Evolutionary conservation across 1,140 invertebrate species (phyloP).

Genomic region (Periplaneta americana): DNA sequence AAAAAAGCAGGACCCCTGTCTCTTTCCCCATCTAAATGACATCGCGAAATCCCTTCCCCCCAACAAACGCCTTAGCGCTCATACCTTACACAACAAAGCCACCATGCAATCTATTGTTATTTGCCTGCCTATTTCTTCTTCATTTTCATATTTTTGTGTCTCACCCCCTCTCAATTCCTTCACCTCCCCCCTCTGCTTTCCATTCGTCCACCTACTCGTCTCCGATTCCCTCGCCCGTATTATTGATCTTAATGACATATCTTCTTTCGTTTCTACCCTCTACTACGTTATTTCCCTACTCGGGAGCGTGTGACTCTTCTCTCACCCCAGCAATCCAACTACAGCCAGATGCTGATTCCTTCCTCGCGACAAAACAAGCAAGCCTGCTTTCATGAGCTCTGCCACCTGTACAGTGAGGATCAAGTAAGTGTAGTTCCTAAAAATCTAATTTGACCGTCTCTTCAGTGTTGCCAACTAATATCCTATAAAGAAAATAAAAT

Average conservation of each 20-base stretch:
- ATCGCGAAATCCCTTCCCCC: background rate
- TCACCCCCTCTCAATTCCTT: background rate
- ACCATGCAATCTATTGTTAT: background rate
- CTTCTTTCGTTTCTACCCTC: slow-evolving; percentile 4
- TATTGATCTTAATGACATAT: slow-evolving; percentile 21
- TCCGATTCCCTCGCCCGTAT: slow-evolving; percentile 4
- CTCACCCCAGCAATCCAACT: background rate
- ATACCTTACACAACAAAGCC: background rate
- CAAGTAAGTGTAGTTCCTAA: too few species aligned
- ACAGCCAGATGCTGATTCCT: background rate
- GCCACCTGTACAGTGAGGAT: background rate
- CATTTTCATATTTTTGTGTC: slow-evolving; percentile 5
- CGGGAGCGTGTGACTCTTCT: background rate
- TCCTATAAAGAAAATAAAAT: too few species aligned
- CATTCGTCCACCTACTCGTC: background rate
- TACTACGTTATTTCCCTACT: background rate
- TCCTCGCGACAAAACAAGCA: slow-evolving; percentile 12
- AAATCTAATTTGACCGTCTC: too few species aligned
- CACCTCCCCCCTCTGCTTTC: too few species aligned
- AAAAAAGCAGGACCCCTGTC: background rate
- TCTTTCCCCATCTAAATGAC: background rate
- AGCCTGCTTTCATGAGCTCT: too few species aligned
- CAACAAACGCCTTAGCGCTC: background rate
- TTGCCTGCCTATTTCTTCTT: slow-evolving; percentile 1
- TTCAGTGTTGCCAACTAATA: too few species aligned